A percentile compares a stretch with the other conserved stretches of the same genome.
Evolutionary conservation across 2,888 invertebrate species (phyloP).

Genomic region (Agrochola macilenta): DNA sequence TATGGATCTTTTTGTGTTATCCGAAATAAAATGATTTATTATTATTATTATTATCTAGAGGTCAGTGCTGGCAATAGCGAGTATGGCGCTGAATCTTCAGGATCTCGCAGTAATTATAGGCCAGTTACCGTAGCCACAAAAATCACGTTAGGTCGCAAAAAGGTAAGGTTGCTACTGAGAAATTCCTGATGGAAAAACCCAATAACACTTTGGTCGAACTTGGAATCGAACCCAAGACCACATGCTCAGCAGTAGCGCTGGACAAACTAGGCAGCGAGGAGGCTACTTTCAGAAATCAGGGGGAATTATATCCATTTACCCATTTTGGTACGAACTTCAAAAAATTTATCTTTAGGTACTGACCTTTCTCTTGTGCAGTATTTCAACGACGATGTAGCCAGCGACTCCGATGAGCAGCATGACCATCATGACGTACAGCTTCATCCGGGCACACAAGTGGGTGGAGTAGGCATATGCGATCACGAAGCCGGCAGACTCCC

Average conservation of each 20-base stretch:
- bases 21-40: too few species aligned
- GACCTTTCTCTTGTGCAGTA: constrained; percentile 95
- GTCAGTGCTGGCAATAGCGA: too few species aligned
- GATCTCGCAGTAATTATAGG: background rate
- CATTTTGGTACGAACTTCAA: background rate
- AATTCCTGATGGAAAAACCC: background rate
- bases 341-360: constrained; percentile 42
- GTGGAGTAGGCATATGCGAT: constrained; percentile 97
- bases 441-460: constrained; percentile 95
- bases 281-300: background rate
- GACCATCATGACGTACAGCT: constrained; percentile 95
- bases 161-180: too few species aligned
- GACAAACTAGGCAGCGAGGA: background rate
- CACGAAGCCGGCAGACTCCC: constrained; percentile 97
- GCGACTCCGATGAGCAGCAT: constrained; percentile 93
- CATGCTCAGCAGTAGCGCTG: background rate
- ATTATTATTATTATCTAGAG: too few species aligned
- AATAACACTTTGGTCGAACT: background rate
- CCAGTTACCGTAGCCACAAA: too few species aligned
- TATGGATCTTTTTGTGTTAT: too few species aligned
- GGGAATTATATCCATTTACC: background rate
- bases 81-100: background rate
- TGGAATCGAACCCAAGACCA: background rate
- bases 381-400: constrained; percentile 95
- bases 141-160: too few species aligned